phyloP scores from a whole-genome alignment of 2,888 invertebrate species.

The Sturmia bella region DNA sequence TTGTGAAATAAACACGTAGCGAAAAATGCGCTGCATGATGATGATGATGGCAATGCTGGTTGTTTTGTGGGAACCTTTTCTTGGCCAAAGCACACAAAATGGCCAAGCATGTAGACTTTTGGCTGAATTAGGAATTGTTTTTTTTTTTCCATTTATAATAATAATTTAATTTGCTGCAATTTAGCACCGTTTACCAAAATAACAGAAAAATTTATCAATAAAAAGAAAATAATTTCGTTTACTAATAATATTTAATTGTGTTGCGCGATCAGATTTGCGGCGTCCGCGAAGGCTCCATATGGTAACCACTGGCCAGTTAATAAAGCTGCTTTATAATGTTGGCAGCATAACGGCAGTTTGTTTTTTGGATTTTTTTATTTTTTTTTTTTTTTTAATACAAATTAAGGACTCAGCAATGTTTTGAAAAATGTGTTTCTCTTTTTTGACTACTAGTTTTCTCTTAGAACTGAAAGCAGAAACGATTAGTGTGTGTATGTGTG shows the following conservation, averaged over 20 bases:
- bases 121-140: background rate
- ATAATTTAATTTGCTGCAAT: conserved; percentile 81
- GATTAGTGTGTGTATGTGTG: conserved; percentile 30
- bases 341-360: conserved; percentile 20
- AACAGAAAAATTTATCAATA: conserved; percentile 69
- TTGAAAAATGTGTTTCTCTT: conserved; percentile 30
- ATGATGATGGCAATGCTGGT: background rate
- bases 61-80: conserved; percentile 54
- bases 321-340: background rate
- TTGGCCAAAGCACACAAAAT: conserved; percentile 14
- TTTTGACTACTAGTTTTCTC: conserved; percentile 34
- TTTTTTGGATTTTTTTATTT: background rate
- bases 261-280: background rate
- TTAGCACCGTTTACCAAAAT: conserved; percentile 79
- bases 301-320: background rate
- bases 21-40: conserved; percentile 14
- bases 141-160: conserved; percentile 68
- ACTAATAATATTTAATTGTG: conserved; percentile 42
- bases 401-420: conserved; percentile 3
- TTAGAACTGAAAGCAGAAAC: conserved; percentile 23
- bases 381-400: background rate
- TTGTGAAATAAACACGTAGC: conserved; percentile 52
- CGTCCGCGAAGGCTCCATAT: background rate
- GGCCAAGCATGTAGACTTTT: conserved; percentile 41
- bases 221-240: conserved; percentile 62